Percentiles rank a stretch among this genome's conserved stretches.
These are phyloP conservation scores for Orestias chungarensis DNA, from an alignment of 2,797 vertebrate species.

Conservation along the genomic window DNA sequence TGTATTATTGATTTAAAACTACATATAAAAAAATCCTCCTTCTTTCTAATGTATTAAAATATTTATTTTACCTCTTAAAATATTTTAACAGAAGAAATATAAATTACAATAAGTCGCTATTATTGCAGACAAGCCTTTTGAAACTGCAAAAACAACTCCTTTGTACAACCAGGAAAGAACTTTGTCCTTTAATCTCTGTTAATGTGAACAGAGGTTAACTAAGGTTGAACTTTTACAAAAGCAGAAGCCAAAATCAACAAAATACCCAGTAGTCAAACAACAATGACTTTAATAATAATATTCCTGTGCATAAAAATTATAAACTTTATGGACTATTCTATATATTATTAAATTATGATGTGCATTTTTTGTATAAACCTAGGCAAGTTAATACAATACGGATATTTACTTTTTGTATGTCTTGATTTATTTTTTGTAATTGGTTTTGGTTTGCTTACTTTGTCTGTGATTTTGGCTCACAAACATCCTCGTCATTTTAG, in stretches of 20 bases:
- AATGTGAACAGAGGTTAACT: conserved; percentile 18
- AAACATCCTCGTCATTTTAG: not conserved
- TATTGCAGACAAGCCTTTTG: no score
- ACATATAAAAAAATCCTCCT: no score
- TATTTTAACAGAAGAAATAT: no score
- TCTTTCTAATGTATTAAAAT: no score
- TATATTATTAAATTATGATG: not conserved
- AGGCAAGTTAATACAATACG: not conserved
- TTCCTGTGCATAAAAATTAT: no score
- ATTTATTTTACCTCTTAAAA: no score
- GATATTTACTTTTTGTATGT: not conserved
- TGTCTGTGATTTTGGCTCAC: not conserved
- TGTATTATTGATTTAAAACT: no score
- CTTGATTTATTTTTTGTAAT: not conserved
- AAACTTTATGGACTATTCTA: no score
- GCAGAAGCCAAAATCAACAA: conserved; percentile 12
- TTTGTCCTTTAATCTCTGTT: conserved; percentile 5
- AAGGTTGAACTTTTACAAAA: conserved; percentile 37
- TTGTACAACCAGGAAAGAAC: not conserved
- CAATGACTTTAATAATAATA: no score
- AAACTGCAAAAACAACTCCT: not conserved
- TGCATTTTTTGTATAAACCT: no score
- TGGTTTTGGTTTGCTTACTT: not conserved
- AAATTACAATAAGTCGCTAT: no score
- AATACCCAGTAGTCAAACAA: conserved; percentile 15